Evolutionary conservation across 1,140 invertebrate genomes (phyloP), one percentile per base, ranked within the genome.

Genomic region (Bicyclus anynana): DNA sequence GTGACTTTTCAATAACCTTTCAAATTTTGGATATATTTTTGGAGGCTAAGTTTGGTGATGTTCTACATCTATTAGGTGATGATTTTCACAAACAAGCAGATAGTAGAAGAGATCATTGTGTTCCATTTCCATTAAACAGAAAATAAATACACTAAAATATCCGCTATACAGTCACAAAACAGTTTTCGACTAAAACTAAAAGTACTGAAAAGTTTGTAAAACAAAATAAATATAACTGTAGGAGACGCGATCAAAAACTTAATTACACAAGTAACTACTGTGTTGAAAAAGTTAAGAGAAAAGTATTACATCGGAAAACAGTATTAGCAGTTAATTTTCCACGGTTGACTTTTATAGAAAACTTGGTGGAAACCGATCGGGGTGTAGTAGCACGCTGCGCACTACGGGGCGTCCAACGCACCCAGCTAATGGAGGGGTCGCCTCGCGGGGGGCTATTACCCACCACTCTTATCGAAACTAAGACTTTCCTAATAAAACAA

Each of bases 401-500:
- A 51, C 62, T 46, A 66, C 72, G 61, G 83, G 80, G 77, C 58
- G 69, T 70, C 35, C 38, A 54, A 80, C 77, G 74, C 67, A 70
- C 52, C 60, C 72, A 46, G 62, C 74, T 86, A 83, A 85, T 85
- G 82, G 77, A 78, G 35, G 47, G 37, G 40, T 37, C 53, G 64
- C 49, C 75, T 55, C 72, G 57, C 70, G 64, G 75, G 79, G 74
- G 73, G 74, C 71, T 69, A 69, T 74, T 74, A 83, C 67, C 68
- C 50, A 71, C 70, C 58, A 69, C 72, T 74, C 69, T 79, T 79
- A 79, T 77, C 69, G 67, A 72, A 75, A 55, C 72, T 54, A 71
- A 72, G 61, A 72, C 71, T 78, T 73, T 76, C 69, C 69, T 75
- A 81, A 81, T 77, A 79, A 79, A 70, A 54, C 48, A 62, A 59